phyloP scores from a whole-genome alignment of 2,797 vertebrate genomes.

The Hoplostethus mediterraneus region DNA sequence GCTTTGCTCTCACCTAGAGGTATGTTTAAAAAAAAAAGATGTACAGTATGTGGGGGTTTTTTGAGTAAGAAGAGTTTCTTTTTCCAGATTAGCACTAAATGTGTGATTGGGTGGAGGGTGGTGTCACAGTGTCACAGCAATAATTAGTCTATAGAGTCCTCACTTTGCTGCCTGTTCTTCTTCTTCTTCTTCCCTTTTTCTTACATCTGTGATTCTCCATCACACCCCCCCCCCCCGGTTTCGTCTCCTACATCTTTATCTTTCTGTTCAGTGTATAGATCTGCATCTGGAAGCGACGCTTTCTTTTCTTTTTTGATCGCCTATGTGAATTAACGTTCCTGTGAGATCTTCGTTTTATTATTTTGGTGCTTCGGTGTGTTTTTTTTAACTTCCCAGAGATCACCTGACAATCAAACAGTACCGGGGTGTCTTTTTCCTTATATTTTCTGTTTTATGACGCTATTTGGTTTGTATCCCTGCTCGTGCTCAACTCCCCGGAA shows the following conservation, averaged over 20 bases:
- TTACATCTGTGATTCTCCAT: conserved; percentile 77
- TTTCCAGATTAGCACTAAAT: conserved; percentile 65
- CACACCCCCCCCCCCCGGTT: conserved; percentile 49
- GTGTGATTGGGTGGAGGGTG: conserved; percentile 76
- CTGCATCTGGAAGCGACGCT: conserved; percentile 27
- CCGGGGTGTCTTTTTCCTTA: too few species aligned
- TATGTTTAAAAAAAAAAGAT: conserved; percentile 30
- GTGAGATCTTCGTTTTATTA: not conserved
- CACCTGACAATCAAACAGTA: too few species aligned
- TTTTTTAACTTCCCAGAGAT: too few species aligned
- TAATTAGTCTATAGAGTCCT: conserved; percentile 84
- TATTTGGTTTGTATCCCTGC: too few species aligned
- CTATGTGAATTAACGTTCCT: not conserved
- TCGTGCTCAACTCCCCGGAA: too few species aligned
- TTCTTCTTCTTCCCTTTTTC: conserved; percentile 75
- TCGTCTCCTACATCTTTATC: conserved; percentile 68
- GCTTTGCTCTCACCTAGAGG: conserved; percentile 70
- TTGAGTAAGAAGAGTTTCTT: conserved; percentile 53
- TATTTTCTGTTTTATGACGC: too few species aligned
- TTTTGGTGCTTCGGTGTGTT: too few species aligned
- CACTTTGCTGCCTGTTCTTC: conserved; percentile 71
- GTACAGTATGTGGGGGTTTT: too few species aligned
- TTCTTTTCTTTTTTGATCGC: not conserved
- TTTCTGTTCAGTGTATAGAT: conserved; percentile 60
- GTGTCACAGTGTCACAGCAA: conserved; percentile 79